Evolutionary conservation across 2,888 invertebrate genomes (phyloP), one percentile per base, ranked within the genome.

Genomic region (Noctua fimbriata): DNA sequence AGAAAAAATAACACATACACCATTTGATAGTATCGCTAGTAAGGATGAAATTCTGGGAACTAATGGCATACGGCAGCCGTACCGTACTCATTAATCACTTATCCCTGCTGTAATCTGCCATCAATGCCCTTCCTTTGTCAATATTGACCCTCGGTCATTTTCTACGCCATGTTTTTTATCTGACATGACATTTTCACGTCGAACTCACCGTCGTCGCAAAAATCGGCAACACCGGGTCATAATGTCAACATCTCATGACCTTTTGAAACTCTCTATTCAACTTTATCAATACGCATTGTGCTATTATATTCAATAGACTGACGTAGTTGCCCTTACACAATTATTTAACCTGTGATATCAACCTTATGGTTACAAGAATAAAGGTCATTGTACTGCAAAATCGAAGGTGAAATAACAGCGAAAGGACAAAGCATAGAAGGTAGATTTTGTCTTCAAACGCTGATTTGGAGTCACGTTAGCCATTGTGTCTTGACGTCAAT

Each of bases 401-500:
- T n/a, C 66, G 14, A 1, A 24, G 41, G 66, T 66, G 3, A 66
- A 66, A 44, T 44, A 67, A 67, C 16, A 44, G 44, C 21, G 4
- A 67, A n/a, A 5, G n/a, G 4, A 12, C 58, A 65, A 86, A 44
- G 49, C 52, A 73, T 63, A 16, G 66, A 66, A 63, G 63, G 32
- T 83, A 12, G 41, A 55, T 55, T 47, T 73, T 70, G 73, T 73
- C 83, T 63, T 82, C 49, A 65, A 66, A 70, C 14, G 65, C 28
- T 76, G 83, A 66, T 70, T 66, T 63, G 28, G 21, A 71, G 78
- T 65, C 73, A 78, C 47, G 71, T 78, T 41, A 18, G n/a, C n/a
- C 10, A 78, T 84, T 84, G 78, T 84, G 71, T 72, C 4, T 12
- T 41, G 36, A 77, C 49, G 55, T 71, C 65, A 65, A 83, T 65